Evolutionary conservation across 1,140 invertebrate genomes (phyloP).

Genomic region (Drusus annulatus): DNA sequence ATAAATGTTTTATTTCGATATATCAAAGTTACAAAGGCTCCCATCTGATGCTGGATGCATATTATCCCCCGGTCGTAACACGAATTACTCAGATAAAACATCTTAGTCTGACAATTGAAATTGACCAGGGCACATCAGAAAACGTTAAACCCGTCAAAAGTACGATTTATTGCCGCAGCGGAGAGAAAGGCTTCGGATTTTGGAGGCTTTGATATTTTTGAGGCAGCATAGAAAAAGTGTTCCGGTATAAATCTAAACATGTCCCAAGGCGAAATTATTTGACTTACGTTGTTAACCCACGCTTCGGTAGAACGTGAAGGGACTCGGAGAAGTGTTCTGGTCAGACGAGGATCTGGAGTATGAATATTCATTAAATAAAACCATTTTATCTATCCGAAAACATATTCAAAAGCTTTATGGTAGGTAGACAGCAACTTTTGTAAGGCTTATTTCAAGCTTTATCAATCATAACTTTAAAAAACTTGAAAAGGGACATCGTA

Average conservation of each 20-base stretch:
- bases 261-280: constrained; percentile 21
- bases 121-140: background rate
- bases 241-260: constrained; percentile 2
- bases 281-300: background rate
- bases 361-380: background rate
- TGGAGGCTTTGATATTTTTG: background rate
- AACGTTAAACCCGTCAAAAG: background rate
- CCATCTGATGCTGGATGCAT: background rate
- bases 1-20: too few species aligned
- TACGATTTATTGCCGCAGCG: background rate
- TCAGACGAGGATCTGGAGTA: background rate
- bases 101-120: constrained; percentile 11
- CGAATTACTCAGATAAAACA: background rate
- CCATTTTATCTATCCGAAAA: background rate
- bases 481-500: too few species aligned
- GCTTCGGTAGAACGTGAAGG: background rate
- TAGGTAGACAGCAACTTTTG: too few species aligned
- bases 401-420: too few species aligned
- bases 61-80: background rate
- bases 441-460: too few species aligned
- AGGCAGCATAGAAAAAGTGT: background rate
- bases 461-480: too few species aligned
- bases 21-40: background rate
- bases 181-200: background rate
- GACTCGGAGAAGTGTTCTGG: background rate